phyloP scores from a whole-genome alignment of 2,797 vertebrate genomes.

The Alcedo quadribrachys region DNA sequence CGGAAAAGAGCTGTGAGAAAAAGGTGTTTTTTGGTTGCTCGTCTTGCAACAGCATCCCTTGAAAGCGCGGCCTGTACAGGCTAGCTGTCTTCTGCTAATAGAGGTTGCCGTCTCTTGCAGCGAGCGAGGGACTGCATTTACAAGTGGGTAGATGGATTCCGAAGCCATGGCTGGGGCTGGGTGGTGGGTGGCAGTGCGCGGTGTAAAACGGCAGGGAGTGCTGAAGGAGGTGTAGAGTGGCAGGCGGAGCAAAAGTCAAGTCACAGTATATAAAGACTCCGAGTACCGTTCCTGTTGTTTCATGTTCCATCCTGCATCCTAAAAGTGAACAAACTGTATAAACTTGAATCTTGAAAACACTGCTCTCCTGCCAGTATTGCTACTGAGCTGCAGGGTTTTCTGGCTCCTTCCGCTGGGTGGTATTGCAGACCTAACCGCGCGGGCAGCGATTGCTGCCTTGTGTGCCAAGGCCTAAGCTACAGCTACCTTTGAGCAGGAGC shows the following conservation, averaged over 20 bases:
- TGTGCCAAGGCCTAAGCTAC: background rate
- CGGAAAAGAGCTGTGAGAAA: background rate
- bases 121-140: background rate
- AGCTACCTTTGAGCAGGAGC: background rate
- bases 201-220: background rate
- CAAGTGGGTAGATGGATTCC: too few species aligned
- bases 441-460: background rate
- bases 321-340: background rate
- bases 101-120: background rate
- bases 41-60: background rate
- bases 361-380: background rate
- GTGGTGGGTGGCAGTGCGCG: background rate
- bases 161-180: background rate
- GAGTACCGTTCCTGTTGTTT: background rate
- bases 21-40: background rate
- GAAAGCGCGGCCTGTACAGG: background rate
- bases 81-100: rapidly evolving
- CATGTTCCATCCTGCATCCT: background rate
- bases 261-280: background rate
- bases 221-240: too few species aligned
- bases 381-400: background rate
- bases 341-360: background rate
- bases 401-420: background rate
- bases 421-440: background rate
- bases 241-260: background rate